Evolutionary conservation across 2,113 vertebrate genomes (phyloP), one percentile per base, ranked within the genome.

Genomic region (Pseudois nayaur): DNA sequence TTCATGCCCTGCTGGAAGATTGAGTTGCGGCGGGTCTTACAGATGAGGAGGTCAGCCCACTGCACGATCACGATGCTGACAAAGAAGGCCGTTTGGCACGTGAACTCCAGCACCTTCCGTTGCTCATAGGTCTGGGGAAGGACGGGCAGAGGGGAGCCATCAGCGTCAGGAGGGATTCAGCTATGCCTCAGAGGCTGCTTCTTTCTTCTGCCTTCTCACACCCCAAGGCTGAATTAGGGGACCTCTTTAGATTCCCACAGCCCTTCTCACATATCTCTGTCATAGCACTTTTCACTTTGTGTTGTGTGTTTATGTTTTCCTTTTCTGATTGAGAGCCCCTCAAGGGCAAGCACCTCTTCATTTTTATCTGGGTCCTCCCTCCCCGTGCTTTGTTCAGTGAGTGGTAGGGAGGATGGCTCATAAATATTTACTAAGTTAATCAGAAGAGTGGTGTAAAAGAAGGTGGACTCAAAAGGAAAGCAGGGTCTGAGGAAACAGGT

Each of bases 1-100:
- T 95, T 99, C 99, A 99, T 99, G 98, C 99, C 99, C 98, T 99
- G 99, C 97, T 99, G 99, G 98, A 99, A 99, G 94, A 99, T 97
- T 0, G 99, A 99, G 98, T 99, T 99, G 94, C 99, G 99, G 3
- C 99, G 98, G 23, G 99, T 99, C 98, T 99, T 99, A 98, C 99
- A 99, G 99, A 99, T 99, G 98, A 99, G 98, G 43, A 99, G 99
- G 96, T 99, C 99, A 0, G 99, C 98, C 99, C 99, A 99, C 92
- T 99, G 99, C 87, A 99, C 99, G 0, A 99, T 97, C 97, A 99
- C 99, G 9, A 99, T 99, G 99, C 99, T 99, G 98, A 23, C 82
- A 10, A 99, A 99, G 99, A 99, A 99, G 60, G 99, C 99, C 0
- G 99, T 99, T 74, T 99, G 99, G 98, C 99, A 99, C 0, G 99